Base-by-base conservation (phyloP, 2,113 vertebrate genomes). In the Entomyzon cyanotis region DNA sequence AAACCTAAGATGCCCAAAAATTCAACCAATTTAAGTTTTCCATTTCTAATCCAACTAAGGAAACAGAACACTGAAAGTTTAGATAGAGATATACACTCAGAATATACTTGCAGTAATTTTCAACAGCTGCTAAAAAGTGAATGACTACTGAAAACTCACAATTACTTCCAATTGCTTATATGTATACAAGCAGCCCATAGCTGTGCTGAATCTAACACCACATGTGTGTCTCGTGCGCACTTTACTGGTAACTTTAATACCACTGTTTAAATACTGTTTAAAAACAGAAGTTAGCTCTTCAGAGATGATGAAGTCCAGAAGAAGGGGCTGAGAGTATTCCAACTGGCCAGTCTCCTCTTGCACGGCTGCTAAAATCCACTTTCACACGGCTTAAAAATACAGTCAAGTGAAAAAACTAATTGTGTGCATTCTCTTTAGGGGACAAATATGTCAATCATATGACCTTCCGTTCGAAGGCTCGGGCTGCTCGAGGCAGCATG, bases 361-460 rank as follows among this genome's bases (percentile, higher is more conserved):
- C 53, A 75, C 0, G 6, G 84, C 89, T 90, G 64, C 94, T 94
- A 81, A 94, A 89, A 80, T 64, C 39, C 14, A 4, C 71, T 93
- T 92, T 97, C 91, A 95, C 92, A 91, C 86, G 71, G 89, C 80
- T 93, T 84, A 93, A 96, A 96, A 96, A 78, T 10, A 96, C 47
- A 88, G 94, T 68, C 70, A 78, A 78, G 73, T 65, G 88, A 96
- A 97, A 92, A 96, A 94, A 82, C 28, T 12, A 95, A 97, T 86
- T 96, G 96, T 90, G 88, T 47, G 56, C 28, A 21, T 86, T 95
- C 90, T 96, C 95, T 95, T 84, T 55, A 89, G 83, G 59, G 89
- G 91, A 96, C 90, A 97, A 96, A 95, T 87, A 94, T 84, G 95
- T 93, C 97, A 97, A 95, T 97, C 96, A 96, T 50, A 90, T 73